These are phyloP conservation scores for Scomber colias DNA, from an alignment of 2,113 vertebrate species.

Conservation along the genomic window DNA sequence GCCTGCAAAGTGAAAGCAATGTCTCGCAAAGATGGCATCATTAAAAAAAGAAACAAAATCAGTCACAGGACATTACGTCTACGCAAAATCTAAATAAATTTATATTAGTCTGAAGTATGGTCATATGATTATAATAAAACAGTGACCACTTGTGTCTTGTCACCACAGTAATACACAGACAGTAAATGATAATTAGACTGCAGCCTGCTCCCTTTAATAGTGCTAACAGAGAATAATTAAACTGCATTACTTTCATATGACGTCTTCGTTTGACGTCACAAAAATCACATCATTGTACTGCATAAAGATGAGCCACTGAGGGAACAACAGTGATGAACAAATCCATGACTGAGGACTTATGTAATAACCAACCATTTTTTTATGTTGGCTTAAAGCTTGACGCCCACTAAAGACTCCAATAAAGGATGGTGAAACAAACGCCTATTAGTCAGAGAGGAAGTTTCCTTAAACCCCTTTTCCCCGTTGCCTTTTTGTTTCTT, in stretches of 20 bases:
- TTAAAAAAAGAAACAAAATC: background rate
- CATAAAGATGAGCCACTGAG: constrained; percentile 1
- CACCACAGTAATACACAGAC: background rate
- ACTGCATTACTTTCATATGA: background rate
- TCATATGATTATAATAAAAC: background rate
- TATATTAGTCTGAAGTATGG: background rate
- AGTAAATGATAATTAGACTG: background rate
- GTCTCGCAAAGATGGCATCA: background rate
- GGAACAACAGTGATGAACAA: constrained; percentile 32
- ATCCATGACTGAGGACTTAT: constrained; percentile 43
- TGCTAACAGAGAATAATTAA: background rate
- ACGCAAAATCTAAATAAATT: background rate
- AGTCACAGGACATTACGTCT: background rate
- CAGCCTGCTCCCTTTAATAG: too few species aligned
- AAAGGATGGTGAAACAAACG: constrained; percentile 35
- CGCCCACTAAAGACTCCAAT: constrained; percentile 44
- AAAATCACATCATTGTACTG: constrained; percentile 19
- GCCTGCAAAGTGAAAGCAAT: background rate
- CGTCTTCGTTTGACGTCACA: constrained; percentile 14
- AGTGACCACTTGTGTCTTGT: background rate
- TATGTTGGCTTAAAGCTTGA: constrained; percentile 42
- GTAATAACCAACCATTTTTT: constrained; percentile 43
- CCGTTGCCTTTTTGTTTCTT: constrained; percentile 21
- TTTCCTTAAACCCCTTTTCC: background rate
- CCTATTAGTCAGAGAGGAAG: background rate